Percentiles rank a stretch among this genome's conserved stretches.
phyloP scores from a whole-genome alignment of 2,113 vertebrate genomes.

The mouse (Mus musculus) region GRCm39 chr12:43299001-43299500 shows the following conservation, averaged over 20 bases:
- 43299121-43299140: not conserved
- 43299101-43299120: not conserved
- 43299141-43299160: not conserved
- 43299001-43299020: not conserved
- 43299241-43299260: not conserved
- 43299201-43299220: not conserved
- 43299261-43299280: not conserved
- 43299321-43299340: not conserved
- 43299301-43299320: not conserved
- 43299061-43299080: not conserved
- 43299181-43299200: not conserved
- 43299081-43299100: not conserved
- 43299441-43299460: not conserved
- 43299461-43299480: conserved; percentile 32
- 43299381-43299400: not conserved
- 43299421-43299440: not conserved
- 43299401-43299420: not conserved
- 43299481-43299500: not conserved
- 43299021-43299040: not conserved
- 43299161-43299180: not conserved
- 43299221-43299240: not conserved
- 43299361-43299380: not conserved
- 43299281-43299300: not conserved
- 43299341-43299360: not conserved
- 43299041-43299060: not conserved